Conservation (phyloP, 2,888 invertebrate species). For the Graphium colonna region DNA sequence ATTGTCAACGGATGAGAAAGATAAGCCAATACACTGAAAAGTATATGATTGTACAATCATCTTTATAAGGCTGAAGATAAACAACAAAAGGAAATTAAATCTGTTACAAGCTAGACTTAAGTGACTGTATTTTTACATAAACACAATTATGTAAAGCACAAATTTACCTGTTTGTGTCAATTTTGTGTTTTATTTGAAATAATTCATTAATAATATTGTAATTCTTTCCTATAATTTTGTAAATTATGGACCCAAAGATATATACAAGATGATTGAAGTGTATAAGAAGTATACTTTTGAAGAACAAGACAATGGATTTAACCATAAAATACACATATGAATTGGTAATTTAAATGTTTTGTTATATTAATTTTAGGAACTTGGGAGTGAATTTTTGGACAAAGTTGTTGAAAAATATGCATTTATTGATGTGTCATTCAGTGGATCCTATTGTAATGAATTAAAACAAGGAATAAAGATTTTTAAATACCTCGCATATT, state of each 20-base stretch:
- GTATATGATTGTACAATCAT: not conserved
- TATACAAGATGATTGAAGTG: too few species aligned
- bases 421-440: constrained; percentile 2
- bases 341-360: not conserved
- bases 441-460: not conserved
- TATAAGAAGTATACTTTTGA: too few species aligned
- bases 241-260: too few species aligned
- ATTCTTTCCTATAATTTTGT: too few species aligned
- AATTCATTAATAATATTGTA: too few species aligned
- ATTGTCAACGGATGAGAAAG: too few species aligned
- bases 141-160: too few species aligned
- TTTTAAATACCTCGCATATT: not conserved
- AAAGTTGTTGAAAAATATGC: constrained; percentile 1
- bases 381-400: constrained; percentile 9
- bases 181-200: too few species aligned
- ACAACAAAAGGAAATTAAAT: not conserved
- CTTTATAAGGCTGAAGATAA: constrained; percentile 1
- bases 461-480: constrained; percentile 6
- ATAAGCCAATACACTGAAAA: too few species aligned
- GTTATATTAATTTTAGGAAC: not conserved
- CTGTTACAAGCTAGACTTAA: not conserved
- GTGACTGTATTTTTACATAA: not conserved
- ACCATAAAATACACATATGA: too few species aligned
- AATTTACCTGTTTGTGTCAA: too few species aligned
- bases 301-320: too few species aligned